Base-by-base conservation (phyloP, 2,797 vertebrate species). In the Hyperoplus lanceolatus region DNA sequence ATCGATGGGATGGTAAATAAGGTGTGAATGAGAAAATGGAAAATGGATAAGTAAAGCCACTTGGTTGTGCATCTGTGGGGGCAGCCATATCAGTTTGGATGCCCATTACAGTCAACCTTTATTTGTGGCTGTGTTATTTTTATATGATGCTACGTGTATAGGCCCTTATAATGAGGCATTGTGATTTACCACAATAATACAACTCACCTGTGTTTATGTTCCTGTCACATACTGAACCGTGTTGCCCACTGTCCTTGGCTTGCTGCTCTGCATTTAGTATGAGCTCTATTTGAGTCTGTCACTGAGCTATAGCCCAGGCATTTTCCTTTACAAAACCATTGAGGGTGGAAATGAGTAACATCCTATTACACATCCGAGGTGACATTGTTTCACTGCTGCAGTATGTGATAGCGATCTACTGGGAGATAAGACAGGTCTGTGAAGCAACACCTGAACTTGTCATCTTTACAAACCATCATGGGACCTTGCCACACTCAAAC, bases 1-100 rank as follows among this genome's bases (percentile, higher is more conserved):
- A 89, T 75, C 58, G 67, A 70, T 74, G 81, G 87, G 75, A 88
- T 79, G 89, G 88, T 90, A 93, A 94, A 94, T 92, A 93, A 91
- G 89, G 88, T 91, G 82, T 80, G 82, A 80, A 83, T 79, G 82
- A 83, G 89, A 88, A 90, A 92, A 85, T 86, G 82, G 81, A 89
- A 90, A 93, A 85, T 84, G 79, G 87, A 86, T 84, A 66, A 84
- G 79, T 65, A 67, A 90, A 87, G 70, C 49, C 85, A 72, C 83
- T 89, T 78, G 81, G 74, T 76, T 87, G 69, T 78, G 79, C 66
- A 84, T 87, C 84, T 88, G 78, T 83, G 79, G 62, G 18, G 57
- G 80, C 79, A 68, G 73, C 64, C 80, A 85, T 81, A 84, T 86
- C 79, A 76, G 64, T 85, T 71, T 84, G 70, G 67, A 82, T 66